Percentiles rank a stretch among this genome's conserved stretches.
phyloP scores from a whole-genome alignment of 2,113 vertebrate genomes.

The Lagopus leucura region DNA sequence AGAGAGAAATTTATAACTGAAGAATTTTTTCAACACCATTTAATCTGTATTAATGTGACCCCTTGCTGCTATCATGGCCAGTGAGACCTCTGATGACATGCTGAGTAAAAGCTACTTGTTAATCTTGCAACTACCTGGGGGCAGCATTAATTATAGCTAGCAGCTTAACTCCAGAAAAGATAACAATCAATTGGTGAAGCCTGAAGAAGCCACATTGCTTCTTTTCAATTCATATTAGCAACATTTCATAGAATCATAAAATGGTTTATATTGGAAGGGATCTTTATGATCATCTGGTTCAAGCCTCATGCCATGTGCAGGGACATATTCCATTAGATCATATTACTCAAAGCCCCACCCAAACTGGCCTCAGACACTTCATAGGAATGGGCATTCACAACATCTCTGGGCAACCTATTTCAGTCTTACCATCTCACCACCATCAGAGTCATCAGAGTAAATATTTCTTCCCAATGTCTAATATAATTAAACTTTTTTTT shows the following conservation, averaged over 20 bases:
- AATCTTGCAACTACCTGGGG: conserved; percentile 19
- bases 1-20: conserved; percentile 4
- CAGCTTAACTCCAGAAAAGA: conserved; percentile 24
- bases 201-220: conserved; percentile 11
- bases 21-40: conserved; percentile 23
- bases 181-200: conserved; percentile 20
- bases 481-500: neutral
- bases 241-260: neutral
- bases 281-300: neutral
- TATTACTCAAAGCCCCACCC: neutral
- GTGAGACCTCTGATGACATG: conserved; percentile 34
- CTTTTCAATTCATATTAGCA: neutral
- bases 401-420: neutral
- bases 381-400: neutral
- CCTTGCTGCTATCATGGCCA: conserved; percentile 21
- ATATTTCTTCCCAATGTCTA: neutral
- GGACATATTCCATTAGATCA: neutral
- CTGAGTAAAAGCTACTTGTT: conserved; percentile 49
- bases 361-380: neutral
- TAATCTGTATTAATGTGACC: conserved; percentile 46
- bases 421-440: neutral
- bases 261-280: neutral
- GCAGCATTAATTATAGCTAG: conserved; percentile 42
- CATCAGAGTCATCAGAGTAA: neutral
- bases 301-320: neutral